These are phyloP conservation scores for Artemia franciscana DNA, from an alignment of 1,140 invertebrate genomes.

Conservation along the genomic window DNA sequence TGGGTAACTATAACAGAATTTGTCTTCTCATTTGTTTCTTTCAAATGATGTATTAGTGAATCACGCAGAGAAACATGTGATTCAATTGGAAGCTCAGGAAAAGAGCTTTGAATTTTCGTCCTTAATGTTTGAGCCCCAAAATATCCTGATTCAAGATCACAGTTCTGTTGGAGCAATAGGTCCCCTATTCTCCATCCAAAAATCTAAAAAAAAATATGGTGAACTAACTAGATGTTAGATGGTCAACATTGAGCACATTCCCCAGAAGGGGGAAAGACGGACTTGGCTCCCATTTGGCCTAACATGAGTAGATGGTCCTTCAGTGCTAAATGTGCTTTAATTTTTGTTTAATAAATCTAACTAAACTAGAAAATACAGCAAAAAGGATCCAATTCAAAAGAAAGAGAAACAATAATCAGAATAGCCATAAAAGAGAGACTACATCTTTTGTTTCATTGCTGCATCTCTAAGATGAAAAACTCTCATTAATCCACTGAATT, in stretches of 20 bases:
- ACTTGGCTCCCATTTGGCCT: not conserved
- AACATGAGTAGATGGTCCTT: not conserved
- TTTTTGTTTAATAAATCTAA: not conserved
- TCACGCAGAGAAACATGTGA: conserved; percentile 63
- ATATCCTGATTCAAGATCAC: conserved; percentile 72
- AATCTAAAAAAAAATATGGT: conserved; percentile 30
- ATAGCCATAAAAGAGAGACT: too few species aligned
- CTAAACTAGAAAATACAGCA: too few species aligned
- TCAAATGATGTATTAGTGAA: conserved; percentile 72
- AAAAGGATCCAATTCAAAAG: too few species aligned
- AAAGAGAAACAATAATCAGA: too few species aligned
- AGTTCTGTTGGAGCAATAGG: conserved; percentile 62
- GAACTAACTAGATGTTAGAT: conserved; percentile 1
- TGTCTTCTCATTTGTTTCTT: conserved; percentile 53
- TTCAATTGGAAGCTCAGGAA: conserved; percentile 70
- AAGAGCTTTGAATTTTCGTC: conserved; percentile 76
- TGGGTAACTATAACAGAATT: conserved; percentile 68
- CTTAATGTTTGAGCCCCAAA: conserved; percentile 95
- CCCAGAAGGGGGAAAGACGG: not conserved
- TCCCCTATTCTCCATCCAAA: conserved; percentile 89
- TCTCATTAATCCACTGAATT: too few species aligned
- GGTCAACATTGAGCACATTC: not conserved
- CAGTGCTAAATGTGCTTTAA: not conserved
- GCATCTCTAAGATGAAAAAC: too few species aligned
- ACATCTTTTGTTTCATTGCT: too few species aligned